phyloP scores from a whole-genome alignment of 2,797 vertebrate species.

The Pangasius krempfi region DNA sequence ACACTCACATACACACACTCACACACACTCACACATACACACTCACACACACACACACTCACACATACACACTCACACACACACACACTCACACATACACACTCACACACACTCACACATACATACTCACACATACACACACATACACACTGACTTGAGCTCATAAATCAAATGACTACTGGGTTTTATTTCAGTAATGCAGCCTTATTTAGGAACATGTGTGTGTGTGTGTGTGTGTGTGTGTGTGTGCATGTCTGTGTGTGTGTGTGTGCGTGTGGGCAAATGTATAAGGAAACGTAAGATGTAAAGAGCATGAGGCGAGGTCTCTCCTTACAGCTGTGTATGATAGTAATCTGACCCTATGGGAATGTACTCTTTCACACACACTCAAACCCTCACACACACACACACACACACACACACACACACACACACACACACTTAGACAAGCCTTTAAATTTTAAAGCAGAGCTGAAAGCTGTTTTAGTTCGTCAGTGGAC shows the following conservation, averaged over 20 bases:
- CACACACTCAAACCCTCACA: slow-evolving; percentile 21
- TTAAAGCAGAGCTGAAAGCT: background rate
- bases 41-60: slow-evolving; percentile 30
- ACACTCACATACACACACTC: slow-evolving; percentile 25
- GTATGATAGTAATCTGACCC: slow-evolving; percentile 65
- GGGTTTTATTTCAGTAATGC: slow-evolving; percentile 43
- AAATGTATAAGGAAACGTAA: slow-evolving; percentile 25
- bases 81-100: slow-evolving; percentile 40
- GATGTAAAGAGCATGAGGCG: slow-evolving; percentile 43
- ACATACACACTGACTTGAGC: slow-evolving; percentile 15
- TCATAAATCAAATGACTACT: slow-evolving; percentile 39
- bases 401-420: background rate
- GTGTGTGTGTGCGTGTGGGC: slow-evolving; percentile 16
- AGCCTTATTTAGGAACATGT: slow-evolving; percentile 23
- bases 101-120: too few relatives aligned
- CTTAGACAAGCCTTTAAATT: background rate
- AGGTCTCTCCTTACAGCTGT: slow-evolving; percentile 56
- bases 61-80: slow-evolving; percentile 24
- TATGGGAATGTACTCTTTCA: slow-evolving; percentile 54
- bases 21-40: background rate
- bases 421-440: slow-evolving; percentile 14
- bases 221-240: slow-evolving; percentile 32
- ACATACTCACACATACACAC: background rate
- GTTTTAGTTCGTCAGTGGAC: background rate
- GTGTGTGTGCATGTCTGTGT: slow-evolving; percentile 29